Evolutionary conservation across 2,888 invertebrate species (phyloP), one percentile per base, ranked within the genome.

Genomic region (Trissonchulus latispiculum): DNA sequence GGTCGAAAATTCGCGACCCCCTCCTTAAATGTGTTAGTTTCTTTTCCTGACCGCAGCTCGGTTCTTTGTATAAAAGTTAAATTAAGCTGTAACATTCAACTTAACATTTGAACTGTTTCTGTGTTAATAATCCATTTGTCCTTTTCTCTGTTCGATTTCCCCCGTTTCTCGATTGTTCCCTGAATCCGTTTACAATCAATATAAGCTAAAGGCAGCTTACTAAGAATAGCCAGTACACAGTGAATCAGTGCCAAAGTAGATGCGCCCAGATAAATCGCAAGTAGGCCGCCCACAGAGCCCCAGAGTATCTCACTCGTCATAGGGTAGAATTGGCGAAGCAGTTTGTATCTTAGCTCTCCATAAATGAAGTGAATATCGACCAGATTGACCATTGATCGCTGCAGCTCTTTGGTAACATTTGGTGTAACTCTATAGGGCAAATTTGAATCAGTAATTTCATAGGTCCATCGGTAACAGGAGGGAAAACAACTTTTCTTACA

Each of bases 201-300:
- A 23, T 48, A 48, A 48, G 8, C 8, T 48, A 48, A 23, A 15
- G 23, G 8, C 23, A 64, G 35, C 69, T 68, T 35, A 68, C 69
- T 36, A 68, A 23, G 23, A 32, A 33, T 32, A n/a, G 31, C 15
- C 8, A 36, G 3, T 2, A 68, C 15, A 36, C 33, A 32, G 36
- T 68, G 69, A 68, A 68, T 68, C 8, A 68, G 23, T 36, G 69
- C 69, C n/a, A 68, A 36, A n/a, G 36, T 36, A 15, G 69, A 68
- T n/a, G 35, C 69, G n/a, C 69, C 69, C 69, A 68, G 36, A 33
- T 68, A 68, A 68, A 68, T 68, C 2, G 35, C 69, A 23, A 68
- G 36, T 36, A 68, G 33, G n/a, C 69, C 69, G 29, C 69, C 69
- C 35, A 68, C 36, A 28, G 69, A 68, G 2, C 69, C 69, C n/a